Base-by-base conservation (phyloP, 2,797 vertebrate species). In the Spondyliosoma cantharus region DNA sequence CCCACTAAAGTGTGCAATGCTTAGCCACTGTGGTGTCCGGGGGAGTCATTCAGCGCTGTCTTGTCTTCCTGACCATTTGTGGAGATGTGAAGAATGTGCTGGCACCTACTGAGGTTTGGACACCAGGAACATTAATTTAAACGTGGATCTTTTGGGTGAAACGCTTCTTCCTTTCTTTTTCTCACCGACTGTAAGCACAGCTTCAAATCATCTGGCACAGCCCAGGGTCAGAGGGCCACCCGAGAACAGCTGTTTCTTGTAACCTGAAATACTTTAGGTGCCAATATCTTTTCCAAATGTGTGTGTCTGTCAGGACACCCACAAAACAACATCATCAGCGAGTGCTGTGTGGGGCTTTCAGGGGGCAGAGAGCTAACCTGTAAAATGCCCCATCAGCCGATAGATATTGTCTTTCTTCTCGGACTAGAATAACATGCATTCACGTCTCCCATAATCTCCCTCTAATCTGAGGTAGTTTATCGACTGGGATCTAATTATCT, bases 161-260 rank as follows among this genome's bases (percentile, higher is more conserved):
- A 37, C 11, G 37, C 37, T 11, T 37, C 37, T 37, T 37, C 11
- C 32, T 2, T n/a, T n/a, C n/a, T n/a, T n/a, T n/a, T 17, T 46
- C 45, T 46, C 4, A 16, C 5, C 68, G 75, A 59, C 71, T 78
- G 53, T 50, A 59, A 80, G 63, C 71, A 52, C 24, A 27, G 70
- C 86, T 76, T 73, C 67, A 74, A 69, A 52, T 85, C 84, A 84
- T 87, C 83, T 78, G 77, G 48, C 76, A 62, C 76, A 62, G 78
- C 74, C 57, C 57, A 90, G 87, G 92, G 89, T 91, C 71, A 71
- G 78, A 89, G 87, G 92, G 87, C 89, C 87, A 86, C 84, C 85
- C 79, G 72, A 84, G 81, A 92, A 92, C 95, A 96, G 95, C 95
- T 96, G 95, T 94, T 95, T 95, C 94, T 95, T 93, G 94, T 95